These are phyloP conservation scores for Carpatolechia fugitivella DNA, from an alignment of 2,888 invertebrate genomes.

Conservation along the genomic window DNA sequence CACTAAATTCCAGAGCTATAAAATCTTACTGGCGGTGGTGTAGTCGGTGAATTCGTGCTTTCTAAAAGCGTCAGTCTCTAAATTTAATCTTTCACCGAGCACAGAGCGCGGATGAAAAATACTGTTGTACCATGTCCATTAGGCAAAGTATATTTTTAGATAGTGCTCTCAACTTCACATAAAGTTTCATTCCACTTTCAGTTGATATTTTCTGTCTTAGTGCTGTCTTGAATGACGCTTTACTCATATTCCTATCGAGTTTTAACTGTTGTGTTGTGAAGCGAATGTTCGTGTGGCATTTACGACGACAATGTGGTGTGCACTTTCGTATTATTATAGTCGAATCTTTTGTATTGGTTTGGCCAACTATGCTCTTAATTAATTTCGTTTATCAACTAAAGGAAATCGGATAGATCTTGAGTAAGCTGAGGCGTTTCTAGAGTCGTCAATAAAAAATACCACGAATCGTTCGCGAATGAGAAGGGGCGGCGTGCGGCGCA, in stretches of 20 bases:
- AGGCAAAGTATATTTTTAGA: conserved; percentile 65
- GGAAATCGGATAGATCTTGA: conserved; percentile 47
- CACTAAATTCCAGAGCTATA: conserved; percentile 25
- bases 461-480: conserved; percentile 74
- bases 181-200: conserved; percentile 42
- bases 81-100: conserved; percentile 62
- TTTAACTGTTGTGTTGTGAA: neutral
- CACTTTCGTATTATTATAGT: neutral
- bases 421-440: conserved; percentile 54
- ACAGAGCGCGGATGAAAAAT: conserved; percentile 58
- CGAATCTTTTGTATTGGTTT: neutral
- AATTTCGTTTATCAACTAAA: conserved; percentile 22
- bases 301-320: neutral
- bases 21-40: conserved; percentile 25
- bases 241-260: conserved; percentile 3
- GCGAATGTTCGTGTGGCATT: neutral
- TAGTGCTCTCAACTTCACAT: conserved; percentile 45
- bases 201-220: conserved; percentile 33
- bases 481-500: conserved; percentile 73
- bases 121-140: conserved; percentile 65
- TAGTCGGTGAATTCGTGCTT: conserved; percentile 44
- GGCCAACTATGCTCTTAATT: neutral
- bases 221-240: conserved; percentile 20
- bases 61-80: conserved; percentile 64
- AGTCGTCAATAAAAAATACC: conserved; percentile 79